phyloP scores from a whole-genome alignment of 2,113 vertebrate genomes.

The Erythrolamprus reginae region DNA sequence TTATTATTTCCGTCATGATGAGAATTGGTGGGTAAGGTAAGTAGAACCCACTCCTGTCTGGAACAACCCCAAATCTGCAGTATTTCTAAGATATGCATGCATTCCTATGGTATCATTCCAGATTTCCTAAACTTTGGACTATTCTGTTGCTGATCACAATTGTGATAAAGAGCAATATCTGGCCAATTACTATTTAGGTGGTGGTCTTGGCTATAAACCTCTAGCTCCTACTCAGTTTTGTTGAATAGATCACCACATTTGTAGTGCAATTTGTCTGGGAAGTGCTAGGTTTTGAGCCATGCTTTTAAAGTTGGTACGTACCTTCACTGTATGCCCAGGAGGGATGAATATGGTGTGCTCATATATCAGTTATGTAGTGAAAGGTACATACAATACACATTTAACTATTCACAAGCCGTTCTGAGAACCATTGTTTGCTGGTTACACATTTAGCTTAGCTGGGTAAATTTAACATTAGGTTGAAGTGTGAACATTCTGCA shows the following conservation, averaged over 20 bases:
- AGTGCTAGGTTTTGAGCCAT: neutral
- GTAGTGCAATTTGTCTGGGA: neutral
- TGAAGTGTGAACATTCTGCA: slow-evolving; percentile 29
- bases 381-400: neutral
- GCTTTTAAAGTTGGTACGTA: neutral
- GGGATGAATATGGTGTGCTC: neutral
- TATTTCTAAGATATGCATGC: neutral
- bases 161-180: neutral
- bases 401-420: neutral
- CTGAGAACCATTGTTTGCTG: neutral
- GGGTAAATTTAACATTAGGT: slow-evolving; percentile 32
- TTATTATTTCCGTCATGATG: too few species aligned
- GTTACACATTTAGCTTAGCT: slow-evolving; percentile 26
- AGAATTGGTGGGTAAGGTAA: too few species aligned
- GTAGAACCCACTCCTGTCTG: too few species aligned
- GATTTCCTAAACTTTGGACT: neutral
- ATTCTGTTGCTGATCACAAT: neutral
- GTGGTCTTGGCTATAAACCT: neutral
- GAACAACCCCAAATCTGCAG: neutral
- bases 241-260: neutral
- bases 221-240: neutral
- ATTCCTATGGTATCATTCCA: too few species aligned
- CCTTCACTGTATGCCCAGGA: neutral
- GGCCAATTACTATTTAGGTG: neutral
- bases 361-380: neutral